Evolutionary conservation across 2,888 invertebrate species (phyloP).

Genomic region (Drosophila testacea): DNA sequence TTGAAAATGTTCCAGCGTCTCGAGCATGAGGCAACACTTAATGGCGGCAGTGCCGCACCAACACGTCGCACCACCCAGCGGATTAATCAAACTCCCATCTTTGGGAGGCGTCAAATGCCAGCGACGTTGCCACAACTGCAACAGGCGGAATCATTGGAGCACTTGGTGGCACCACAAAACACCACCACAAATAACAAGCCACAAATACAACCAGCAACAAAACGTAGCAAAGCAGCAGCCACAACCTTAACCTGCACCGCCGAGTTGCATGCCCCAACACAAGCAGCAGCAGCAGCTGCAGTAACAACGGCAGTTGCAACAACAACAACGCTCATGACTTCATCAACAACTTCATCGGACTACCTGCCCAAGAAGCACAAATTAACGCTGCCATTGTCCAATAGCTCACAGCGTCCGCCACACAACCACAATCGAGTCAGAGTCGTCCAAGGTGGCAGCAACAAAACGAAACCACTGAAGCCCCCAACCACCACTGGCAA

Average conservation of each 20-base stretch:
- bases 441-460: constrained; percentile 9
- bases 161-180: constrained; percentile 64
- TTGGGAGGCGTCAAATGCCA: constrained; percentile 78
- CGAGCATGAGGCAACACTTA: constrained; percentile 65
- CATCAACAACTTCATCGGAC: constrained; percentile 28
- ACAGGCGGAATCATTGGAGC: constrained; percentile 83
- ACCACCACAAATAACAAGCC: background rate
- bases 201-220: constrained; percentile 33
- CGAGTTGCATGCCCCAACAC: constrained; percentile 17
- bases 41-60: constrained; percentile 53
- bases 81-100: constrained; percentile 85
- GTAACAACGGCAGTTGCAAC: background rate
- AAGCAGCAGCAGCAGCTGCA: background rate
- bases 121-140: constrained; percentile 51
- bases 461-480: constrained; percentile 23
- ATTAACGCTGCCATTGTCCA: constrained; percentile 56
- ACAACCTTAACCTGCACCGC: constrained; percentile 12
- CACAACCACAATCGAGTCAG: background rate
- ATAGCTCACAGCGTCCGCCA: background rate
- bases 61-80: constrained; percentile 67
- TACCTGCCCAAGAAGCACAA: constrained; percentile 67
- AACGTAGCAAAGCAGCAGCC: constrained; percentile 52
- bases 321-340: background rate
- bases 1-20: constrained; percentile 81
- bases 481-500: background rate